A percentile compares a stretch with the other conserved stretches of the same genome.
Evolutionary conservation across 2,113 vertebrate genomes (phyloP).

Genomic region (Terrapene triunguis): DNA sequence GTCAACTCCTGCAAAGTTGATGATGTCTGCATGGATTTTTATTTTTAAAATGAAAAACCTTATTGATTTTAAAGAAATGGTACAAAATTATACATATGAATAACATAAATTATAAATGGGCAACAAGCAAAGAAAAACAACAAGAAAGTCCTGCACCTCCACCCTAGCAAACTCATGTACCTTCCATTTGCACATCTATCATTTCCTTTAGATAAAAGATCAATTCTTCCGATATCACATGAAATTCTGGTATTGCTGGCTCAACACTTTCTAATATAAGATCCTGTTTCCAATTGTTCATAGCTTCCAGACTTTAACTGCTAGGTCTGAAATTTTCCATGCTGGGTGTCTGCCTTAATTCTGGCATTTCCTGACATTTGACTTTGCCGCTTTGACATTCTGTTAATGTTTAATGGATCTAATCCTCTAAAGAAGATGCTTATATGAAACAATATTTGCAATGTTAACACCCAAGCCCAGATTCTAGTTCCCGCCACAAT

Average conservation of each 20-base stretch:
- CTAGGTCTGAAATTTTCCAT: background rate
- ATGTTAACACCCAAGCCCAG: background rate
- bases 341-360: background rate
- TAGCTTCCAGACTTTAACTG: background rate
- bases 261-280: background rate
- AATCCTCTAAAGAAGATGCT: background rate
- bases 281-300: background rate
- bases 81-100: background rate
- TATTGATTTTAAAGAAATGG: background rate
- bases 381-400: background rate
- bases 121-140: background rate
- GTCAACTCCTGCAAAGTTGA: background rate
- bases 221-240: background rate
- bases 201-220: background rate
- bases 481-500: background rate
- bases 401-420: background rate
- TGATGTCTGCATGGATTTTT: background rate
- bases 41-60: too few species aligned
- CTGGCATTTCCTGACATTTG: background rate
- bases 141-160: background rate
- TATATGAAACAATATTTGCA: background rate
- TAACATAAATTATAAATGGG: background rate
- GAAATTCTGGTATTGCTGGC: background rate
- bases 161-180: background rate
- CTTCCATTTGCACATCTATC: background rate